A percentile compares a stretch with the other conserved stretches of the same genome.
phyloP scores from a whole-genome alignment of 2,888 invertebrate species.

The Eucera pruinosa region DNA sequence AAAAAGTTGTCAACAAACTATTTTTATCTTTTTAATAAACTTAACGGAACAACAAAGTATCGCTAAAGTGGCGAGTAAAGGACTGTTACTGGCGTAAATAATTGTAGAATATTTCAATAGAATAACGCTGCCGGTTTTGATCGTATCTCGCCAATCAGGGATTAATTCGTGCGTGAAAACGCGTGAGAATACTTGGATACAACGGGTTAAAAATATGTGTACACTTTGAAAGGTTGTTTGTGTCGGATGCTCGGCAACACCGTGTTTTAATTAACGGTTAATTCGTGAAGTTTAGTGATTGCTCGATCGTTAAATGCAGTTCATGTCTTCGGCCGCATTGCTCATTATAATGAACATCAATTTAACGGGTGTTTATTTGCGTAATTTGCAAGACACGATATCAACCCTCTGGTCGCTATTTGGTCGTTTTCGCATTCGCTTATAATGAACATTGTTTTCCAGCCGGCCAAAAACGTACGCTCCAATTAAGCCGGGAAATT shows the following conservation, averaged over 20 bases:
- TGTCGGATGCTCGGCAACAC: background rate
- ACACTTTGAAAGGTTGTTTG: background rate
- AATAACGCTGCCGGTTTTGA: conserved; percentile 16
- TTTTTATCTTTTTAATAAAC: background rate
- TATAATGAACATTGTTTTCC: conserved; percentile 43
- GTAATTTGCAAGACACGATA: conserved; percentile 56
- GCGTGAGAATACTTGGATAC: background rate
- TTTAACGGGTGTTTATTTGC: conserved; percentile 49
- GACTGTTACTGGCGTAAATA: no score
- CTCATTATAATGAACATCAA: conserved; percentile 49
- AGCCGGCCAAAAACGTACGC: conserved; percentile 38
- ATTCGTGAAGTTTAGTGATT: conserved; percentile 25
- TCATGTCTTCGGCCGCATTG: conserved; percentile 41
- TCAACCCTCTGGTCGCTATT: conserved; percentile 16
- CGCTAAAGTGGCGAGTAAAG: background rate
- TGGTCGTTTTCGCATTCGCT: conserved; percentile 36
- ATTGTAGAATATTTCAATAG: background rate
- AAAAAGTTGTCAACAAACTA: no score
- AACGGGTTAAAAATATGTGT: background rate
- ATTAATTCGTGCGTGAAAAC: conserved; percentile 17
- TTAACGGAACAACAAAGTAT: no score
- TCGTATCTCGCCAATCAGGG: background rate
- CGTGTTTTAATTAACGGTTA: conserved; percentile 42
- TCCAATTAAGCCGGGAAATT: conserved; percentile 43
- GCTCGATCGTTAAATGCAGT: conserved; percentile 35